These are phyloP conservation scores for Synergus laeviventris DNA, from an alignment of 2,888 invertebrate species.

Conservation along the genomic window DNA sequence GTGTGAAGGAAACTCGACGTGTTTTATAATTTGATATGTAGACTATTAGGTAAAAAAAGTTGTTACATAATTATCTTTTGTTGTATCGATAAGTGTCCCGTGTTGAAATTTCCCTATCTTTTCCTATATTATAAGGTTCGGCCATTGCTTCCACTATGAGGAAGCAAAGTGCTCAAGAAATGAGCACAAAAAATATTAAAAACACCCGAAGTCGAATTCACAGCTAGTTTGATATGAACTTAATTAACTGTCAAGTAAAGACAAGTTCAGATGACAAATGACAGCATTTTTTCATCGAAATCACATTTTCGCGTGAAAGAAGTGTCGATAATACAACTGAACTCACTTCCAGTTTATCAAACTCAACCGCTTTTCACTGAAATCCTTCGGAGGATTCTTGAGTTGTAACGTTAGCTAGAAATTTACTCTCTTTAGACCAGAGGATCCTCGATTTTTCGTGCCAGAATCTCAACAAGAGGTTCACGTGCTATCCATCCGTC, in stretches of 20 bases:
- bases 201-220: too few species aligned
- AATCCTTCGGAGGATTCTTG: background rate
- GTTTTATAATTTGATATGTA: background rate
- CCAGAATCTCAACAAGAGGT: slow-evolving; percentile 29
- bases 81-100: too few species aligned
- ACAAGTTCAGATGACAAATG: background rate
- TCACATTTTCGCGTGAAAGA: background rate
- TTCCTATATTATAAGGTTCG: too few species aligned
- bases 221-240: too few species aligned
- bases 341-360: slow-evolving; percentile 8
- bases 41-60: too few species aligned
- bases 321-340: background rate
- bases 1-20: background rate
- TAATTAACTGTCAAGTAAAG: background rate
- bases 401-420: slow-evolving; percentile 1
- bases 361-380: background rate
- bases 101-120: too few species aligned
- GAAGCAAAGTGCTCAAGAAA: too few species aligned
- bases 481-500: slow-evolving; percentile 5
- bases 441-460: slow-evolving; percentile 29
- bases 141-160: too few species aligned
- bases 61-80: too few species aligned
- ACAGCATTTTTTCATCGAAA: background rate
- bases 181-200: too few species aligned
- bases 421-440: slow-evolving; percentile 17